Evolutionary conservation across 1,140 invertebrate genomes (phyloP).

Genomic region (Pogonomyrmex californicus): DNA sequence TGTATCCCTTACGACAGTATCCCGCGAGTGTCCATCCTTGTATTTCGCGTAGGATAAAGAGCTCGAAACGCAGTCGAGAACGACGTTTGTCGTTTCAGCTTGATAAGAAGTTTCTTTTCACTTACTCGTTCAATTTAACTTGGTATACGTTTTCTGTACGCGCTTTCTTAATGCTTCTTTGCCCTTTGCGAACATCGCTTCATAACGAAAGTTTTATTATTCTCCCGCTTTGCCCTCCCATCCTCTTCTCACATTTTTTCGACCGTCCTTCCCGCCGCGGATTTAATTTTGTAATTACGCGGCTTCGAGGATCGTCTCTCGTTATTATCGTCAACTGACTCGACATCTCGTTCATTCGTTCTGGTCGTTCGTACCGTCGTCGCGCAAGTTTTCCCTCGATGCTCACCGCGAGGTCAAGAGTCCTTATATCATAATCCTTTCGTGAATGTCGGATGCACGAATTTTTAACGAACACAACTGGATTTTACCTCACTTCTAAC

Average conservation of each 20-base stretch:
- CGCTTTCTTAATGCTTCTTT: slow-evolving; percentile 39
- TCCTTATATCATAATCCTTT: not conserved
- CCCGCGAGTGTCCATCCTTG: not conserved
- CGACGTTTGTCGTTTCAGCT: slow-evolving; percentile 46
- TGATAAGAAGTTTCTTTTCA: slow-evolving; percentile 65
- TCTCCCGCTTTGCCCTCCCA: not conserved
- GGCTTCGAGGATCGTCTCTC: slow-evolving; percentile 30
- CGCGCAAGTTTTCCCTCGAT: not conserved
- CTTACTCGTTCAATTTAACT: slow-evolving; percentile 67
- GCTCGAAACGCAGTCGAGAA: slow-evolving; percentile 11
- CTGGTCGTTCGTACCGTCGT: not conserved
- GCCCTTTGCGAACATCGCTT: slow-evolving; percentile 36
- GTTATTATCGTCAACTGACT: slow-evolving; percentile 26
- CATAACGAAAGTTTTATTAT: slow-evolving; percentile 56
- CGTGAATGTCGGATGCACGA: not conserved
- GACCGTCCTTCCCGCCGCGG: not conserved
- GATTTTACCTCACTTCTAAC: not conserved
- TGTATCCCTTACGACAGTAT: not conserved
- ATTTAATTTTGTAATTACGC: slow-evolving; percentile 50
- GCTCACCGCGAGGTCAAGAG: not conserved
- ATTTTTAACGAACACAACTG: slow-evolving; percentile 15
- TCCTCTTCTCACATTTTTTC: slow-evolving; percentile 1
- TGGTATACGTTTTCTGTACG: slow-evolving; percentile 32
- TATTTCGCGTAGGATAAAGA: slow-evolving; percentile 23
- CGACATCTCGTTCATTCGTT: not conserved